phyloP scores from a whole-genome alignment of 2,888 invertebrate species.

The Polymixis lichenea region DNA sequence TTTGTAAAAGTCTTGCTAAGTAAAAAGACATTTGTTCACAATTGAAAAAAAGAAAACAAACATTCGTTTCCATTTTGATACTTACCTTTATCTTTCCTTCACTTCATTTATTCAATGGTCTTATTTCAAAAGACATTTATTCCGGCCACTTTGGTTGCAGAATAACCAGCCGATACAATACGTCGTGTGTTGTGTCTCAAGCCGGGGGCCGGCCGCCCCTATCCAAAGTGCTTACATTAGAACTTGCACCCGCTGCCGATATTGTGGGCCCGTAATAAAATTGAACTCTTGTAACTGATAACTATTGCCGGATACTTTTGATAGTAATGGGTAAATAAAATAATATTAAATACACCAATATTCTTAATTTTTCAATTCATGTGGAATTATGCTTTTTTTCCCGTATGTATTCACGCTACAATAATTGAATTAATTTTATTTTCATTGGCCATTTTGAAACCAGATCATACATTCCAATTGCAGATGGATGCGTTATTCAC shows the following conservation, averaged over 20 bases:
- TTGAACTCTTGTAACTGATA: constrained; percentile 59
- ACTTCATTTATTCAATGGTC: neutral
- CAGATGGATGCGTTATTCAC: neutral
- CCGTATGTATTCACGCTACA: neutral
- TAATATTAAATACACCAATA: neutral
- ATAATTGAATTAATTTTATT: neutral
- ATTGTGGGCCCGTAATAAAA: constrained; percentile 60
- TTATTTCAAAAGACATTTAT: neutral
- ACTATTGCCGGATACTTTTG: constrained; percentile 36
- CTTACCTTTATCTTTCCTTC: neutral
- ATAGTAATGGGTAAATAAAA: constrained; percentile 5
- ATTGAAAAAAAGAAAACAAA: neutral
- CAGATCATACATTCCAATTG: neutral
- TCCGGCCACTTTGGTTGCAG: constrained; percentile 56
- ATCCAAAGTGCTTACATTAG: constrained; percentile 80
- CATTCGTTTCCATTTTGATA: neutral
- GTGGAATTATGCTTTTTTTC: neutral
- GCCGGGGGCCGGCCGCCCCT: constrained; percentile 81
- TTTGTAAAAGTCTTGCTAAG: neutral
- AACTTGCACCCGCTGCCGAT: constrained; percentile 73
- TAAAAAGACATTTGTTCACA: neutral
- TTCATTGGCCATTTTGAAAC: neutral
- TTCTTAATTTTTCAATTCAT: neutral
- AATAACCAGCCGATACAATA: constrained; percentile 67
- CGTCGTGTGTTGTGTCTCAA: constrained; percentile 77